Base-by-base conservation (phyloP, 1,140 invertebrate genomes). In the Linepithema humile region DNA sequence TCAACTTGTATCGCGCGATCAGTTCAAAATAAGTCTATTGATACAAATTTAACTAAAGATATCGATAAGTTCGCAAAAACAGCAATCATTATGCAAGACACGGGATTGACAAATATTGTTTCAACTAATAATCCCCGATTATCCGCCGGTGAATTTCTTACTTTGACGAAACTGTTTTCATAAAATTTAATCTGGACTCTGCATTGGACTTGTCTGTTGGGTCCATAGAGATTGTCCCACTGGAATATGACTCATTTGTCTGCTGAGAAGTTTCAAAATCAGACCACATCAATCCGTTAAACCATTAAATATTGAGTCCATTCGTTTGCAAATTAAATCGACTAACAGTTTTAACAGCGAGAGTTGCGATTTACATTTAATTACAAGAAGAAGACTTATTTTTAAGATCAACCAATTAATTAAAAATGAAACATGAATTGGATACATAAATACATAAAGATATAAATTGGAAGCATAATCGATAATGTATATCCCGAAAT, bases 181-280 rank as follows among this genome's bases (percentile, higher is more conserved):
- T 64, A 55, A 80, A 80, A 80, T 80, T 70, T 80, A 80, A 70
- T 40, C 75, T 69, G 6, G 38, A 0, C 3, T 23, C 29, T 15
- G 26, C 29, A 23, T 80, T 35, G 75, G 12, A 40, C 15, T 20
- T 55, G 64, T 57, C 32, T 67, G 32, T 12, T 62, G 17, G 26
- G n/a, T 62, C 29, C 35, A 12, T 48, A 59, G n/a, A 40, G 0
- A n/a, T 4, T 23, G 32, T 64, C 17, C 48, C 12, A 6, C n/a
- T 43, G 64, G 12, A 55, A 80, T 40, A 43, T 38, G 6, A 29
- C 23, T 20, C n/a, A 43, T 55, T 69, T 43, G 35, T 32, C 12
- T 26, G 6, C 20, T 9, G 29, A 69, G 26, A 80, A 80, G 64
- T 80, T 80, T 55, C 12, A 20, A 69, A 65, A 77, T 65, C 59